Evolutionary conservation across 2,888 invertebrate species (phyloP), one percentile per base, ranked within the genome.

Genomic region (Octonoba sinensis): DNA sequence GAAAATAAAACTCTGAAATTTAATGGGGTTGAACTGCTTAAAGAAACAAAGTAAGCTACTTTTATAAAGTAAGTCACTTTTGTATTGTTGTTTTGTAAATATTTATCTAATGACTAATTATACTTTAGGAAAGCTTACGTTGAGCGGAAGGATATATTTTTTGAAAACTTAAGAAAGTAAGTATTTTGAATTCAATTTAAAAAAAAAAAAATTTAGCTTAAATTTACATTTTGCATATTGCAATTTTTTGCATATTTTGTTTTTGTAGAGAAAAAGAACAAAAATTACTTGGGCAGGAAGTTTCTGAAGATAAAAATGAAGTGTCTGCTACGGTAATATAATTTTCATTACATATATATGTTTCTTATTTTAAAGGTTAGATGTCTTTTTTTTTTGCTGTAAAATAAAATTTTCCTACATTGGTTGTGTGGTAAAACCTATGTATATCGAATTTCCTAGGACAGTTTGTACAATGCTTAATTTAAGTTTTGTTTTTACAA

Each of bases 11-110:
- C 89, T 51, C 89, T 94, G 6, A 93, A 94, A 86, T 95, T 92
- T 86, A 96, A 96, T 71, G 92, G 92, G 87, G 95, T 95, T 1
- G 92, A 94, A 86, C 92, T 92, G 82, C 64, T 85, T 44, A 83
- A 82, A 54, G 83, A 86, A 57, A 83, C 73, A 59, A 83, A 82
- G 74, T 84, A 76, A 69, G 79, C 67, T 20, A 72, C 18, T 8
- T 60, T 24, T 20, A 20, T 57, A 4, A 2, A 27, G 24, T 27
- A 4, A 36, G 1, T 59, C 22, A 24, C 22, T 22, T 24, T 22
- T 22, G 15, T 36, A 15, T 60, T 13, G 13, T 49, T 44, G 51
- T n/a, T 62, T 71, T 46, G 0, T n/a, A 47, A 11, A 20, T 3
- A 57, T 49, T 77, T 20, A 36, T 36, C 36, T 36, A 36, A 36